Conservation (phyloP, 92 coral and sea anemone genomes). For the Parazoanthus swiftii region DNA sequence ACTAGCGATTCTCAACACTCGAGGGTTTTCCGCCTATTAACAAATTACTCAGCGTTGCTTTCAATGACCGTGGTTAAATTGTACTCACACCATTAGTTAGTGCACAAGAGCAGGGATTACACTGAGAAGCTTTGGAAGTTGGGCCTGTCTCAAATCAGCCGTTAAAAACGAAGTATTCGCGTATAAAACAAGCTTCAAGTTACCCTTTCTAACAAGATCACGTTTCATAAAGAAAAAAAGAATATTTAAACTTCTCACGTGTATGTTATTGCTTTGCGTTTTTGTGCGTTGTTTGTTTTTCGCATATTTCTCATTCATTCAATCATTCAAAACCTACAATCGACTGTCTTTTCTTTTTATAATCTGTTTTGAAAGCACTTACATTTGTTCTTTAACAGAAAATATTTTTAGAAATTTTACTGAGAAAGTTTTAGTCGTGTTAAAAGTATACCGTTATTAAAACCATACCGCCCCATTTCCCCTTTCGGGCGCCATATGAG, state of each 20-base stretch:
- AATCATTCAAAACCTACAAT: neutral
- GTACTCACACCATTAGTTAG: slow-evolving; percentile 15
- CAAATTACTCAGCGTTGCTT: slow-evolving; percentile 34
- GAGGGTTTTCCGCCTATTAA: slow-evolving; percentile 27
- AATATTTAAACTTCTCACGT: neutral
- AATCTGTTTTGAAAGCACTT: neutral
- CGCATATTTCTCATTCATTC: neutral
- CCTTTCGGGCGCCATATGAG: neutral
- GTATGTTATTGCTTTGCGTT: neutral
- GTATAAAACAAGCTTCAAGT: neutral
- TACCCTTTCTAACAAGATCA: neutral
- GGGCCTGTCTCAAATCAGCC: neutral
- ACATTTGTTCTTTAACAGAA: slow-evolving; percentile 11
- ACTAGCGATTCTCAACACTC: slow-evolving; percentile 1
- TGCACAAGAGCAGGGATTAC: neutral
- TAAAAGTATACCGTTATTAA: neutral
- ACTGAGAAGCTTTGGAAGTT: neutral
- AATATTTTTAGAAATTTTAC: neutral
- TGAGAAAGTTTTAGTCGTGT: neutral
- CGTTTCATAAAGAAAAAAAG: neutral
- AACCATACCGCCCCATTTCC: neutral
- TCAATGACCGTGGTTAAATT: neutral
- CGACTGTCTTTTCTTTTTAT: neutral
- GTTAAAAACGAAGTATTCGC: neutral
- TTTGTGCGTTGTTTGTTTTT: neutral